Conservation (phyloP, 1,140 invertebrate species). For the Pristionchus pacificus region DNA sequence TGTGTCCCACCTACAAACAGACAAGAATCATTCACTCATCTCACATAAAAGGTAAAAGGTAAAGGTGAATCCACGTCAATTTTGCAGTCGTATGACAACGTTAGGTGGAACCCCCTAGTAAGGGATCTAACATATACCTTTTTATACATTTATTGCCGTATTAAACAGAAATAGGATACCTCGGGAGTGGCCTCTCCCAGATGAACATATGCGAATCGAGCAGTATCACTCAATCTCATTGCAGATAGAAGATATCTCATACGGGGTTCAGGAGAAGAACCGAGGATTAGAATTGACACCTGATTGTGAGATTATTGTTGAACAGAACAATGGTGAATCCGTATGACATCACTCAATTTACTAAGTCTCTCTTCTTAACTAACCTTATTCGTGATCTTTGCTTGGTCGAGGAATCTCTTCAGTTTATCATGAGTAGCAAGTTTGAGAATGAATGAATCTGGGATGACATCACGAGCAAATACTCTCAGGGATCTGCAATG, state of each 20-base stretch:
- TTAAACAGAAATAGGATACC: background rate
- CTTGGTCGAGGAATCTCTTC: slow-evolving; percentile 47
- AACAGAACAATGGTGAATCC: too few relatives aligned
- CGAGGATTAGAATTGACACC: slow-evolving; percentile 45
- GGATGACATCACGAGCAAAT: slow-evolving; percentile 52
- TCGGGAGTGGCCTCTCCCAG: slow-evolving; percentile 16
- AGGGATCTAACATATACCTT: too few relatives aligned
- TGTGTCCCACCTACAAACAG: slow-evolving; percentile 18
- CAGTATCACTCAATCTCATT: slow-evolving; percentile 50
- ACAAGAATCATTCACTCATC: background rate
- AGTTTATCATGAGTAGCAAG: slow-evolving; percentile 37
- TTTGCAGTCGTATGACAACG: too few relatives aligned
- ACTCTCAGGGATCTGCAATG: slow-evolving; percentile 37
- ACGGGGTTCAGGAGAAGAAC: slow-evolving; percentile 39
- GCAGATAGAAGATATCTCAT: slow-evolving; percentile 47
- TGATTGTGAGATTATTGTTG: too few relatives aligned
- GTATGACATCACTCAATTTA: slow-evolving; percentile 19
- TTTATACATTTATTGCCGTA: too few relatives aligned
- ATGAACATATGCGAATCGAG: slow-evolving; percentile 50
- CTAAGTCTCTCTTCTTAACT: background rate
- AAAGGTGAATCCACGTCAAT: too few relatives aligned
- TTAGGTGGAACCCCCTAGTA: too few relatives aligned
- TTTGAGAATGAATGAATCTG: slow-evolving; percentile 38
- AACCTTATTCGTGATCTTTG: slow-evolving; percentile 49
- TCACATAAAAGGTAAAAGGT: too few relatives aligned